Base-by-base conservation (phyloP, 2,888 invertebrate genomes). In the Drosophila borealis region DNA sequence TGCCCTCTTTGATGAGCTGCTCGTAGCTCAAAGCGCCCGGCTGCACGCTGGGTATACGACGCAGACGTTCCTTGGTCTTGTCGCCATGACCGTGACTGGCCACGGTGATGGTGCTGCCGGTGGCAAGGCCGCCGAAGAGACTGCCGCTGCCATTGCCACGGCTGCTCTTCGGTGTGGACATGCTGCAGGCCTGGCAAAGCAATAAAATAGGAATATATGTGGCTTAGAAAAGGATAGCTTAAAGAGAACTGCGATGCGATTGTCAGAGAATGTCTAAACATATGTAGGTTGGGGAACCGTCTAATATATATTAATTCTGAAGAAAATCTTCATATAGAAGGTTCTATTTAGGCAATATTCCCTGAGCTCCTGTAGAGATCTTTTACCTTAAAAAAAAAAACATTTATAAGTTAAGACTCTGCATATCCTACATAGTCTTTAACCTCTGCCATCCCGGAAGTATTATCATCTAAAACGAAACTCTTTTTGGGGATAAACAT, bases 1-100 rank as follows among this genome's bases (percentile, higher is more conserved):
- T 96, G 56, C 97, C 97, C 93, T 95, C 94, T 84, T 94, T 94
- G 36, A 94, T 91, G 21, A 95, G 91, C 74, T 93, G 93, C 46
- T 94, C 93, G 67, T 94, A 93, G 70, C 90, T 92, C 14, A 95
- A 91, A 17, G 93, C 93, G 21, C 94, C 93, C 33, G 94, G 93
- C 48, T 94, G 93, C 11, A 94, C 94, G 50, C 89, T 91, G 45
- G 94, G 93, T 66, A 95, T 93, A 62, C 94, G 93, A 64, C 94
- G 93, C 64, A 95, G 92, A 61, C 94, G 93, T 77, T 94, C 94
- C 66, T 93, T 93, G 13, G 94, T 93, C 74, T 93, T 92, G 11
- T 85, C 82, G 13, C 85, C 74, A 14, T 74, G 76, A 0, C 79
- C 81, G 42, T 88, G 89, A 45, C 91, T 90, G 41, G 80, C 89